Percentiles rank a stretch among this genome's conserved stretches.
phyloP scores from a whole-genome alignment of 2,113 vertebrate species.

The Protobothrops mucrosquamatus region DNA sequence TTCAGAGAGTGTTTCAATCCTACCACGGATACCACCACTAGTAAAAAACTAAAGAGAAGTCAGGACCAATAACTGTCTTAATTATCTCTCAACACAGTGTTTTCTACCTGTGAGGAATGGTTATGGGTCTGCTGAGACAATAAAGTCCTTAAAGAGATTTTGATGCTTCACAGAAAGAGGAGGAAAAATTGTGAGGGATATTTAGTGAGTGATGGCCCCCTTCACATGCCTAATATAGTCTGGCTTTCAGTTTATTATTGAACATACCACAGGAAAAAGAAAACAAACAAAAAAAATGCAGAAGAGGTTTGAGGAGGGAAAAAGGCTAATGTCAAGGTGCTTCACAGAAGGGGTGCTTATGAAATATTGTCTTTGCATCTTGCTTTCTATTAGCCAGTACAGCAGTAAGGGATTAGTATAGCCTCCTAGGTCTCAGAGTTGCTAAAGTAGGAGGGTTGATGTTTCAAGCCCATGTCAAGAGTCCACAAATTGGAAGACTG shows the following conservation, averaged over 20 bases:
- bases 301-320: conserved; percentile 32
- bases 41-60: conserved; percentile 55
- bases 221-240: conserved; percentile 51
- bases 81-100: conserved; percentile 66
- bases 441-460: not conserved
- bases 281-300: conserved; percentile 32
- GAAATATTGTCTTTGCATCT: conserved; percentile 32
- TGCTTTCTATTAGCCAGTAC: conserved; percentile 18
- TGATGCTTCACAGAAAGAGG: conserved; percentile 48
- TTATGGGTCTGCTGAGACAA: conserved; percentile 63
- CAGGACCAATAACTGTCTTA: conserved; percentile 69
- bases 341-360: conserved; percentile 28
- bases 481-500: not conserved
- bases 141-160: conserved; percentile 64
- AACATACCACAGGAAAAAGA: conserved; percentile 25
- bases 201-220: conserved; percentile 53
- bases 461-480: not conserved
- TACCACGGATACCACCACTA: conserved; percentile 59
- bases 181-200: conserved; percentile 49
- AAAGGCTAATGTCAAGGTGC: conserved; percentile 46
- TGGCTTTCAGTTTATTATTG: conserved; percentile 56
- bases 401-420: not conserved
- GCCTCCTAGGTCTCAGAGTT: conserved; percentile 37
- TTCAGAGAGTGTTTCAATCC: conserved; percentile 62
- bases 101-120: conserved; percentile 68